phyloP scores from a whole-genome alignment of 2,888 invertebrate genomes.

The Pammene fasciana region DNA sequence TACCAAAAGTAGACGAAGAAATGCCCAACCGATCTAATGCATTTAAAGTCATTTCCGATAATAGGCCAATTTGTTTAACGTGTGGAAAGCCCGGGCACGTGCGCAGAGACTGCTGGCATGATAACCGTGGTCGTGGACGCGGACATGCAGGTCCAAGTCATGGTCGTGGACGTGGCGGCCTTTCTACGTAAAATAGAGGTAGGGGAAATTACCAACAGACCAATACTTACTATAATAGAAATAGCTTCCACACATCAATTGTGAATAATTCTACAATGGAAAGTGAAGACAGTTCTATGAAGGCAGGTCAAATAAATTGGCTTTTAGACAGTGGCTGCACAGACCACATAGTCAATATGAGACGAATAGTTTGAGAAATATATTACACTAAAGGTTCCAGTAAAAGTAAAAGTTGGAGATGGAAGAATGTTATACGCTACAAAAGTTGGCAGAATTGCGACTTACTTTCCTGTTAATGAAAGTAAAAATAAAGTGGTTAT shows the following conservation, averaged over 20 bases:
- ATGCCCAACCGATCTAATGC: too few relatives aligned
- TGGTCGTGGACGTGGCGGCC: not conserved
- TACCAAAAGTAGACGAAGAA: too few relatives aligned
- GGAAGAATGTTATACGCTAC: not conserved
- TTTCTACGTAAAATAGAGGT: not conserved
- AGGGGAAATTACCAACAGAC: not conserved
- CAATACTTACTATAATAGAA: not conserved
- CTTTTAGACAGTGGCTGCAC: not conserved
- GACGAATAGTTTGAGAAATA: constrained; percentile 5
- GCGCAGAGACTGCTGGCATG: too few relatives aligned
- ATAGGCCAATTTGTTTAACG: too few relatives aligned
- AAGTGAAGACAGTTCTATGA: not conserved
- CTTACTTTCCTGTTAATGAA: not conserved
- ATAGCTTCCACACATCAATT: constrained; percentile 2
- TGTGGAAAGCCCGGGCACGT: too few relatives aligned
- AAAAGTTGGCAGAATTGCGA: not conserved
- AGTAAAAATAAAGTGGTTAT: not conserved
- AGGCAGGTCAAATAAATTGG: constrained; percentile 1
- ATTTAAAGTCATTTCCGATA: too few relatives aligned
- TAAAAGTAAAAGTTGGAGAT: constrained; percentile 9
- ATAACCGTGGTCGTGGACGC: too few relatives aligned
- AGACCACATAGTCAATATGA: not conserved
- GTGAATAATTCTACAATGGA: not conserved
- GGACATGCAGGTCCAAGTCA: too few relatives aligned
- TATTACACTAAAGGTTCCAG: not conserved